These are phyloP conservation scores for Eulemur mongoz DNA, from an alignment of 2,797 vertebrate species.

Conservation along the genomic window DNA sequence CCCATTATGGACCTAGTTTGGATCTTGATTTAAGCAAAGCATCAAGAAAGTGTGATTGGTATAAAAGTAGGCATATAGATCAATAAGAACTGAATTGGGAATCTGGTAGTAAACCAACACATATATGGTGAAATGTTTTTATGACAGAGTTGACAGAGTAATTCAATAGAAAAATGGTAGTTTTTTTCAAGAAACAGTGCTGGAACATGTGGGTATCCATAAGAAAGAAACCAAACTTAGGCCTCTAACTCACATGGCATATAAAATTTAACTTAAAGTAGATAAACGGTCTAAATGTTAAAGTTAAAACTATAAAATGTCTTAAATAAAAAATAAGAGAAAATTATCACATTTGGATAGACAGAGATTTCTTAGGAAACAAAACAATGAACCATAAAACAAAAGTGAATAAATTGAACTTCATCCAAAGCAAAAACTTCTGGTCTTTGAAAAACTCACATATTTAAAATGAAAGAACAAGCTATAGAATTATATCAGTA, in stretches of 20 bases:
- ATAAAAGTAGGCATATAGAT: background rate
- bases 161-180: background rate
- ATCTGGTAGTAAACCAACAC: background rate
- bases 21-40: background rate
- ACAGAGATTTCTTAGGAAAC: background rate
- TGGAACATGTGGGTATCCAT: background rate
- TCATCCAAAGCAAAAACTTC: background rate
- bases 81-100: background rate
- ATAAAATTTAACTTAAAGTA: background rate
- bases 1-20: background rate
- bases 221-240: background rate
- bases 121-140: background rate
- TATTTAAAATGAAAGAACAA: background rate
- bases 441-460: background rate
- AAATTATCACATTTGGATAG: background rate
- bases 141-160: background rate
- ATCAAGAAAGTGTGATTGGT: background rate
- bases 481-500: background rate
- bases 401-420: background rate
- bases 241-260: background rate
- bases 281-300: background rate
- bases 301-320: background rate
- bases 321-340: background rate
- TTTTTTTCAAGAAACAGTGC: background rate
- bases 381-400: background rate